phyloP scores from a whole-genome alignment of 2,797 vertebrate genomes.

The Prunella strophiata region DNA sequence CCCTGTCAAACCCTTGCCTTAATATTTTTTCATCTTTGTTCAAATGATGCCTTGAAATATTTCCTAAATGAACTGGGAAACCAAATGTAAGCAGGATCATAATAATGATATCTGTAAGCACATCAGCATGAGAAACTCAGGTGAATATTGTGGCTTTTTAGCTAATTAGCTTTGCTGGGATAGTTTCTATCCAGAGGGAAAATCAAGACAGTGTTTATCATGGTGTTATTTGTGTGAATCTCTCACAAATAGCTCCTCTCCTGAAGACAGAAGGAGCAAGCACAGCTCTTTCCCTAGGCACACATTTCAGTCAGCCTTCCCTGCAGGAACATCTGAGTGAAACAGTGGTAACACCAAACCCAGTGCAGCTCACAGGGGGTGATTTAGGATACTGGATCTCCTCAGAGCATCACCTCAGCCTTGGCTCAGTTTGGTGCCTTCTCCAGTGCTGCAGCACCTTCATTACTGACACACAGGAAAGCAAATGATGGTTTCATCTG shows the following conservation, averaged over 20 bases:
- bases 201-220: neutral
- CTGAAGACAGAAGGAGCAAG: neutral
- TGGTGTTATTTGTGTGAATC: fast-evolving
- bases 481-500: neutral
- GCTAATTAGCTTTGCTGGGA: neutral
- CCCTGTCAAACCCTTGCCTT: neutral
- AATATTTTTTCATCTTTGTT: neutral
- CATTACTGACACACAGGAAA: neutral
- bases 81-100: neutral
- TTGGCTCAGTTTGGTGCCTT: neutral
- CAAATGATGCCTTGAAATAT: neutral
- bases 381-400: neutral
- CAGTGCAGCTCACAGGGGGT: neutral
- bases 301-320: fast-evolving
- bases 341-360: neutral
- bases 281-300: neutral
- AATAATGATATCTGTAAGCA: neutral
- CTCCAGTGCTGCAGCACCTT: neutral
- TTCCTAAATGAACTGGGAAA: neutral
- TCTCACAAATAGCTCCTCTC: neutral
- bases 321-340: neutral
- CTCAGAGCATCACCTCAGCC: neutral
- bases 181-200: neutral
- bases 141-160: neutral
- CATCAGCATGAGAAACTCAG: neutral